Base-by-base conservation (phyloP, 2,113 vertebrate species). In the Plectropomus leopardus region DNA sequence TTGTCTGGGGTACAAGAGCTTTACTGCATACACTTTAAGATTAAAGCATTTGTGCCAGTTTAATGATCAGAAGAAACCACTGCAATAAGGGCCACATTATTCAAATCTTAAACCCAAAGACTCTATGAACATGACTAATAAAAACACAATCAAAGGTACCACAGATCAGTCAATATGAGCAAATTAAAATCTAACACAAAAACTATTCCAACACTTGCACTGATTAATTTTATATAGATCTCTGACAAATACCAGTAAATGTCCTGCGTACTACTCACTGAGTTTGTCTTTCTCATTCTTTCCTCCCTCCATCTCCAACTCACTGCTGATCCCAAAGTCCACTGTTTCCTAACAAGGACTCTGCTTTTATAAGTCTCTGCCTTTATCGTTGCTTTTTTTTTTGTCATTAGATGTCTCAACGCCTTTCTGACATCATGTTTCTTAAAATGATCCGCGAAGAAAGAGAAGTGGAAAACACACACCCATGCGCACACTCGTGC, bases 241-340 rank as follows among this genome's bases (percentile, higher is more conserved):
- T n/a, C n/a, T n/a, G 19, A 70, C 45, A 76, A 47, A 70, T 10
- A 26, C 3, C 24, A 42, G n/a, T 26, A 73, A 67, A 80, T 30
- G 1, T n/a, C n/a, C 7, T 17, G 19, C n/a, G 9, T 21, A 36
- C 42, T 83, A 94, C 93, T 93, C 64, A 94, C 92, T 79, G 69
- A 93, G 86, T 32, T 16, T 80, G 55, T 82, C 82, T 44, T 14
- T 68, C 59, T 92, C 83, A 1, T 13, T 63, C 53, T 63, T 59
- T 55, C 4, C 44, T 72, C 13, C 45, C 53, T 64, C 57, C 83
- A 89, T 92, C 45, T 75, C 75, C 74, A 79, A 60, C 72, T 45
- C 54, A 80, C 48, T 51, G 23, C 59, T 11, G 36, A 21, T 75
- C 63, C 21, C 57, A 81, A 80, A 88, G 83, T 85, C 53, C 79